Base-by-base conservation (phyloP, 2,797 vertebrate species). In the Siniperca scherzeri region DNA sequence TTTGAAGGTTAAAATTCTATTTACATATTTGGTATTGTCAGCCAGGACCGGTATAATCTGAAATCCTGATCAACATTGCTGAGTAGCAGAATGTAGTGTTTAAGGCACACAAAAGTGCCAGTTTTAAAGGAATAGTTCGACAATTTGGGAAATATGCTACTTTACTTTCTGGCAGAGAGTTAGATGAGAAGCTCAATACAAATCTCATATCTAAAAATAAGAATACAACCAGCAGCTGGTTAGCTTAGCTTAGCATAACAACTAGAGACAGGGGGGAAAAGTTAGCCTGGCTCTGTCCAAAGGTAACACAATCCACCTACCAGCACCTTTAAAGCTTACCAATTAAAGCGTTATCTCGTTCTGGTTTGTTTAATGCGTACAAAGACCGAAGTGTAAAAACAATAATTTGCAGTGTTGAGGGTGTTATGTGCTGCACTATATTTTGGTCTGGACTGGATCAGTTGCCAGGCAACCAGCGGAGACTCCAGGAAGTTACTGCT, bases 191-290 rank as follows among this genome's bases (percentile, higher is more conserved):
- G 30, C 7, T 38, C 3, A 2, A n/a, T 7, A 40, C 7, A 5
- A 16, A 50, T 25, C 21, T 22, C 61, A 42, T 22, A 33, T 22
- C 21, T 70, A 12, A 12, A 57, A 42, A 42, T 10, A 42, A 42
- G 53, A 10, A n/a, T 27, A 30, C 12, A 70, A 53, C 38, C 25
- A 53, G 44, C 50, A 36, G 60, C 55, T 68, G 61, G 7, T 64
- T 74, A 69, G 22, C 21, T 69, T 73, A 73, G 21, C 30, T 72
- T 61, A 66, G 22, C 64, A 71, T 59, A 19, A 48, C 53, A 25
- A 69, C 7, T 9, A 6, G 59, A 72, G 56, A 48, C 1, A 1
- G 3, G 48, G 0, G 36, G 2, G 21, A 30, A 65, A 56, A 55
- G 21, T n/a, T 16, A 64, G n/a, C 2, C 6, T 13, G 6, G 4